A percentile compares a stretch with the other conserved stretches of the same genome.
phyloP scores from a whole-genome alignment of 2,797 vertebrate genomes.

The Lepilemur septentrionalis region DNA sequence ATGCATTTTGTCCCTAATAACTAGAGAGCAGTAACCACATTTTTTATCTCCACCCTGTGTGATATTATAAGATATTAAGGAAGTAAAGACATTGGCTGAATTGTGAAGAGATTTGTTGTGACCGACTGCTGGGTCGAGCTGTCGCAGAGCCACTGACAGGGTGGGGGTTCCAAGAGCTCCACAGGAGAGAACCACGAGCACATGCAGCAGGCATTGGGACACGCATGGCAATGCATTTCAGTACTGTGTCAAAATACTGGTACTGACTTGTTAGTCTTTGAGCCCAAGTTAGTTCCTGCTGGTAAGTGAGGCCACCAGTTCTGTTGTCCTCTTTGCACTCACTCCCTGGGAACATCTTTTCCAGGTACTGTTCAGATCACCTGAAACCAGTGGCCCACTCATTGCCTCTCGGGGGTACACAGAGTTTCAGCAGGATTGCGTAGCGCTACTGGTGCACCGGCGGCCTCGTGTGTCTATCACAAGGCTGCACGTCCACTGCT shows the following conservation, averaged over 20 bases:
- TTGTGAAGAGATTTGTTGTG: background rate
- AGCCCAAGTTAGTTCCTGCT: background rate
- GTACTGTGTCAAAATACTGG: background rate
- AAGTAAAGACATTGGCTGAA: background rate
- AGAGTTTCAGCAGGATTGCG: background rate
- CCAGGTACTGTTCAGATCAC: background rate
- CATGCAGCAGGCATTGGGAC: background rate
- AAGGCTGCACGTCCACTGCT: background rate
- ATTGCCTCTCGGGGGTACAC: fast-evolving
- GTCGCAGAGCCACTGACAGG: background rate
- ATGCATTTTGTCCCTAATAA: constrained; percentile 55
- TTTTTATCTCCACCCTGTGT: background rate
- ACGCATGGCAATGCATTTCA: background rate
- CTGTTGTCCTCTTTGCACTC: fast-evolving
- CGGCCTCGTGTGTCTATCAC: background rate
- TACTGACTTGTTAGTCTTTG: constrained; percentile 16
- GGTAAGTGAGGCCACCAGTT: background rate
- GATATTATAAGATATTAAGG: constrained; percentile 48
- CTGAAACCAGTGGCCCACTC: background rate
- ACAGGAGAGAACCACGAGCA: fast-evolving
- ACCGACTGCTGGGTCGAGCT: background rate
- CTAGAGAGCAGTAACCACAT: background rate
- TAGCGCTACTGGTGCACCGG: background rate
- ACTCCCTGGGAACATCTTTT: background rate
- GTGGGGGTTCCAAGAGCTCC: background rate